Evolutionary conservation across 2,113 vertebrate genomes (phyloP), one percentile per base, ranked within the genome.

Genomic region (Gorsachius goisagi): DNA sequence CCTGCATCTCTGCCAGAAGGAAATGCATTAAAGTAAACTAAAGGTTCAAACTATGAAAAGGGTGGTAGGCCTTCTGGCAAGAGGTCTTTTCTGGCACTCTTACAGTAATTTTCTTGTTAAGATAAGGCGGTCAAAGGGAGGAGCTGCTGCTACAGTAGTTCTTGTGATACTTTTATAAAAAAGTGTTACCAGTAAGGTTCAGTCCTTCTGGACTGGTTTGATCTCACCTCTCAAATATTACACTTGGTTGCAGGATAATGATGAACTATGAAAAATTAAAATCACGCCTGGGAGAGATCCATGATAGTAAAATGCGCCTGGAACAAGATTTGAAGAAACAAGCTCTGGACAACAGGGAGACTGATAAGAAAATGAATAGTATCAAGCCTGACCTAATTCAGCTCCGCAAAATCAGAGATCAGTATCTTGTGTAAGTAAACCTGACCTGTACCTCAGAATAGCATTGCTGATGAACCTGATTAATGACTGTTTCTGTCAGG

Each of bases 261-360:
- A 99, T 99, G 94, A 99, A 99, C 97, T 99, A 98, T 60, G 99
- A 99, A 97, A 99, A 99, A 97, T 96, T 99, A 94, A 99, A 99
- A 97, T 99, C 98, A 60, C 99, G 99, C 83, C 98, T 99, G 60
- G 98, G 98, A 76, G 99, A 99, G 97, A 99, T 99, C 96, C 99
- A 99, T 37, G 99, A 99, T 95, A 99, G 99, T 92, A 99, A 99
- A 98, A 98, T 99, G 94, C 98, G 99, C 85, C 97, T 99, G 94
- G 99, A 99, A 94, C 98, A 99, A 92, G 99, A 99, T 97, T 98
- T 99, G 98, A 99, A 98, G 96, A 99, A 98, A 62, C 99, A 99
- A 98, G 99, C 99, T 87, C 98, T 99, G 97, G 99, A 99, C 98
- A 99, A 99, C 98, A 98, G 99, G 55, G 99, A 99, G 98, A 99